Percentiles rank a stretch among this genome's conserved stretches.
phyloP scores from a whole-genome alignment of 1,140 invertebrate genomes.

The Berghia stephanieae region DNA sequence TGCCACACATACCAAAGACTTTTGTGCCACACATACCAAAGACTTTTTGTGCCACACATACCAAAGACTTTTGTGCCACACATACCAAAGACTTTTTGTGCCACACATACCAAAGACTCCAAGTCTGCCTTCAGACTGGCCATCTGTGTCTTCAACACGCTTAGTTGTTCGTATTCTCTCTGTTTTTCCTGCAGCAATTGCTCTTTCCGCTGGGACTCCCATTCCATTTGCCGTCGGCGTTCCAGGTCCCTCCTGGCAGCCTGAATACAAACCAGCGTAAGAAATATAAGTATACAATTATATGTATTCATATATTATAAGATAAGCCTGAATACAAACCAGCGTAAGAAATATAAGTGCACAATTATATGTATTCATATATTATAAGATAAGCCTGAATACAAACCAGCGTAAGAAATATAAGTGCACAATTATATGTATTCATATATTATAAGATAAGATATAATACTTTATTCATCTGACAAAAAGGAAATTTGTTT shows the following conservation, averaged over 20 bases:
- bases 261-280: constrained; percentile 54
- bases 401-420: constrained; percentile 42
- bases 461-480: constrained; percentile 51
- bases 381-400: constrained; percentile 56
- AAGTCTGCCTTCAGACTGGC: constrained; percentile 80
- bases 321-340: constrained; percentile 61
- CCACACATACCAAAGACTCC: constrained; percentile 74
- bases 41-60: too few relatives aligned
- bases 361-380: not conserved
- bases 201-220: constrained; percentile 93
- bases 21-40: too few relatives aligned
- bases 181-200: constrained; percentile 91
- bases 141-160: constrained; percentile 53
- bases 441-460: constrained; percentile 34
- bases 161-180: constrained; percentile 66
- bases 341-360: constrained; percentile 32
- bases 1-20: too few relatives aligned
- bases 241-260: constrained; percentile 86
- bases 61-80: too few relatives aligned
- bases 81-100: too few relatives aligned
- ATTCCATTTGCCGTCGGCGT: constrained; percentile 91
- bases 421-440: too few relatives aligned
- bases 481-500: too few relatives aligned
- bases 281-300: too few relatives aligned
- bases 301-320: not conserved